Evolutionary conservation across 1,140 invertebrate genomes (phyloP).

Genomic region (Oryctes rhinoceros): DNA sequence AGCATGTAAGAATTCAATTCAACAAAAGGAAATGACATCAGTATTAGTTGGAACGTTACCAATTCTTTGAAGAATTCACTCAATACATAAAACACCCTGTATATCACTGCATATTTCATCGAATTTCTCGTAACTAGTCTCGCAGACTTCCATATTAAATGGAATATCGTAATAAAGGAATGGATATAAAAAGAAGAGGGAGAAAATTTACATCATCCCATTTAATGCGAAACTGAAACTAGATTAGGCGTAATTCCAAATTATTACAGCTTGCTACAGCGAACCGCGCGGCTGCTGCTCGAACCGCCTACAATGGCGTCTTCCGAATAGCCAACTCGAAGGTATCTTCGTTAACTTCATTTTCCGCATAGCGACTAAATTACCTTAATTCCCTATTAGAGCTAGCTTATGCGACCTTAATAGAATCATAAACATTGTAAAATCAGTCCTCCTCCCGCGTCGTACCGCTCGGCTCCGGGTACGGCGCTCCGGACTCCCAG

Average conservation of each 20-base stretch:
- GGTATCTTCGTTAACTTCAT: slow-evolving; percentile 43
- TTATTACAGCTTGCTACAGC: slow-evolving; percentile 29
- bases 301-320: neutral
- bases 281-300: neutral
- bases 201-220: slow-evolving; percentile 24
- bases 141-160: neutral
- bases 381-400: slow-evolving; percentile 45
- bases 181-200: neutral
- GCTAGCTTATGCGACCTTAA: slow-evolving; percentile 42
- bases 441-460: slow-evolving; percentile 6
- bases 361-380: slow-evolving; percentile 39
- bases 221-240: slow-evolving; percentile 39
- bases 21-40: too few species aligned
- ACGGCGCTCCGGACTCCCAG: neutral
- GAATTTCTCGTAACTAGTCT: neutral
- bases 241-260: slow-evolving; percentile 41
- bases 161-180: neutral
- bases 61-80: too few species aligned
- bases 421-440: slow-evolving; percentile 46
- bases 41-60: too few species aligned
- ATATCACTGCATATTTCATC: neutral
- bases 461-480: neutral
- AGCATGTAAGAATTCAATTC: too few species aligned
- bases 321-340: neutral
- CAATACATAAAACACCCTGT: too few species aligned